Evolutionary conservation across 2,797 vertebrate species (phyloP), one percentile per base, ranked within the genome.

Genomic region (Schizothorax lantsangensis): DNA sequence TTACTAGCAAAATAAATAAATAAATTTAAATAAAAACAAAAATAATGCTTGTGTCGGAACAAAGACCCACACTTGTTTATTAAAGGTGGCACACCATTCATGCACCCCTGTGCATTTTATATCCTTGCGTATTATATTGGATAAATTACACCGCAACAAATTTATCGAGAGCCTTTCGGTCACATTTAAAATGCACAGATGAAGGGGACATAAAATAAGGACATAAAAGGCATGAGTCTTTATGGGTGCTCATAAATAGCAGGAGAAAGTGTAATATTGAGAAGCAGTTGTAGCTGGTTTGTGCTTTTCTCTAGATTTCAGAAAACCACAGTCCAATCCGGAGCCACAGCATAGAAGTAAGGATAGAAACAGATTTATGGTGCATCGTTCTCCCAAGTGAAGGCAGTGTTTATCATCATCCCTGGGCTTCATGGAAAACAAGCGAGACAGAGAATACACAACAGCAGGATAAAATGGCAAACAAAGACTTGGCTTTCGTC

Each of bases 241-340:
- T 94, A 93, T 91, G 75, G 91, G 84, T 57, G 86, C 74, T 82
- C 81, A 92, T 93, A 92, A 94, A 93, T 83, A 85, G 84, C 88
- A 40, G 7, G 79, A 81, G 84, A 89, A 57, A 74, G 79, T 81
- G 68, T 88, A 64, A 79, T 72, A 84, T 8, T 11, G 84, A 88
- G 81, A 88, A 87, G 85, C 88, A 88, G 88, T 86, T 89, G 86
- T 80, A 43, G 72, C 77, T 79, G 71, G 64, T 79, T 81, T 89
- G 30, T 17, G n/a, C n/a, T 72, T 90, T 79, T 86, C 69, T 85
- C 85, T 74, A 81, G 72, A 72, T 73, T 84, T 84, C 83, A 91
- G 88, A 86, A 94, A 93, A 90, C 66, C 81, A 78, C 49, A 69
- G 83, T 89, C 66, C 64, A 69, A 84, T 88, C 71, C 81, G 62